Base-by-base conservation (phyloP, 1,140 invertebrate species). In the Rhynchophorus ferrugineus region DNA sequence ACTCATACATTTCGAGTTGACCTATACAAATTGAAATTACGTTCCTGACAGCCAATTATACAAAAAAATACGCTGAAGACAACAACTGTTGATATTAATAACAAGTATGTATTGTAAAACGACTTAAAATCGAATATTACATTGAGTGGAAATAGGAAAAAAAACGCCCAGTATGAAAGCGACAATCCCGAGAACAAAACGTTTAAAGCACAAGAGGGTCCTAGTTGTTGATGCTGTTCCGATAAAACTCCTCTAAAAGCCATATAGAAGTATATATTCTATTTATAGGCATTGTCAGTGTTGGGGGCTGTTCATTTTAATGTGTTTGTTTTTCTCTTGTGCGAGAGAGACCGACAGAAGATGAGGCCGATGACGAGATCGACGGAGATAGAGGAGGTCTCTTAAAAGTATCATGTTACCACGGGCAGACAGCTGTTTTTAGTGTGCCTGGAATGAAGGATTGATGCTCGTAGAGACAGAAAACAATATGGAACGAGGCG, bases 211-310 rank as follows among this genome's bases (percentile, higher is more conserved):
- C 37, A 22, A 22, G 51, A 58, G 50, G 50, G 44, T 53, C 52
- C 49, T 58, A 52, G 42, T 24, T 22, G 34, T 39, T 59, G 59
- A 61, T 61, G 54, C 57, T 61, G 57, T 46, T 24, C 19, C 44
- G 60, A 63, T 63, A 63, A 61, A 57, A 47, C 57, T 60, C 59
- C 53, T 61, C 59, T 59, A 61, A 61, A 60, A 58, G 53, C 62
- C 62, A 64, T 64, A 66, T 58, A 66, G 62, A 62, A 64, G 61
- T 63, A 62, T 62, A 66, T 63, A 59, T 61, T 67, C 65, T 67
- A 67, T 67, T 67, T 67, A 67, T 67, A 67, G 65, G 62, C 65
- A 65, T 67, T 67, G 65, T 65, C 65, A 67, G 63, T 64, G 61
- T 64, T 60, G 63, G 62, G 58, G 54, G 61, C 59, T 67, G 65